Percentiles rank a stretch among this genome's conserved stretches.
phyloP scores from a whole-genome alignment of 2,113 vertebrate species.

The Tapirus terrestris region DNA sequence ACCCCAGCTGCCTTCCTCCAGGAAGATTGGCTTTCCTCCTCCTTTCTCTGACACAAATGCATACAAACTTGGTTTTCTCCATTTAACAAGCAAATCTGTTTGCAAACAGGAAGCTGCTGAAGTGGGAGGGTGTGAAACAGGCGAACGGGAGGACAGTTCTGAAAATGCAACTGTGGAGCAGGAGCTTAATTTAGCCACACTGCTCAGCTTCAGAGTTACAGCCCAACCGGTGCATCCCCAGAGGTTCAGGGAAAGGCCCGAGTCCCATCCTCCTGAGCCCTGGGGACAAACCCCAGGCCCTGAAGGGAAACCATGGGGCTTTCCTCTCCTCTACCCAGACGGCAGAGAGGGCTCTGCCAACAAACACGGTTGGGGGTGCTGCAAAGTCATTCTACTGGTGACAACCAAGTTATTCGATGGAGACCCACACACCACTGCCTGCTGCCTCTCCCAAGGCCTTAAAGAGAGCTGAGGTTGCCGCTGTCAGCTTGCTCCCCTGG shows the following conservation, averaged over 20 bases:
- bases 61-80: constrained; percentile 67
- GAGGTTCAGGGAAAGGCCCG: background rate
- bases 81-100: constrained; percentile 78
- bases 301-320: background rate
- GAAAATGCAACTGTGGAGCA: constrained; percentile 23
- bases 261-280: background rate
- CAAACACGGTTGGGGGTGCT: constrained; percentile 82
- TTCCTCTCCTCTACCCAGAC: constrained; percentile 54
- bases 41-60: constrained; percentile 61
- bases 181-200: constrained; percentile 48
- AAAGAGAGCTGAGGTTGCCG: constrained; percentile 87
- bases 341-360: constrained; percentile 73
- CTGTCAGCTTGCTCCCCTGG: constrained; percentile 63
- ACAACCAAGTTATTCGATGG: constrained; percentile 87
- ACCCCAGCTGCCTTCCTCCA: constrained; percentile 56
- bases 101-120: constrained; percentile 72
- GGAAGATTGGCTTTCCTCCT: constrained; percentile 62
- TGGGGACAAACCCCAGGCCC: constrained; percentile 32
- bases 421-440: constrained; percentile 87
- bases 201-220: background rate
- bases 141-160: constrained; percentile 69
- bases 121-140: constrained; percentile 79
- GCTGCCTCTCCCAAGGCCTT: constrained; percentile 84
- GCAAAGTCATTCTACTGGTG: constrained; percentile 84
- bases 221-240: background rate